Conservation (phyloP, 2,797 vertebrate species). For the Enteromius mattozi region DNA sequence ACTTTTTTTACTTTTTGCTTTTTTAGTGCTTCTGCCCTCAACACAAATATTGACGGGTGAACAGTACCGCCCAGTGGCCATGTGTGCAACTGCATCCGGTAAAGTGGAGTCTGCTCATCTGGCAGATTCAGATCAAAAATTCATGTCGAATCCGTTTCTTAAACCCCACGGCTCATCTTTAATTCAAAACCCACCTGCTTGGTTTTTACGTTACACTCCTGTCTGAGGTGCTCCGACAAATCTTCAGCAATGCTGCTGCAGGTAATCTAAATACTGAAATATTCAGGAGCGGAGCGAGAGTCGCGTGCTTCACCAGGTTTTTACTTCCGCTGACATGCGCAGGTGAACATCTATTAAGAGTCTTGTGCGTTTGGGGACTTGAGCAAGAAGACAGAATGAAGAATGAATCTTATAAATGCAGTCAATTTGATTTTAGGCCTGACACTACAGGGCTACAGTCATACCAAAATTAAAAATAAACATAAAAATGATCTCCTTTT, state of each 20-base stretch:
- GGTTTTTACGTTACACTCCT: conserved; percentile 58
- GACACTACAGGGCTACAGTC: neutral
- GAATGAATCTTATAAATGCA: neutral
- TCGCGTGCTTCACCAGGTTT: conserved; percentile 22
- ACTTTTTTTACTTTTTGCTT: no score
- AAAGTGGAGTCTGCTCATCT: conserved; percentile 21
- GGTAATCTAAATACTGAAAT: conserved; percentile 62
- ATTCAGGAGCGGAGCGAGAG: conserved; percentile 46
- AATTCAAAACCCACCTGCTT: conserved; percentile 65
- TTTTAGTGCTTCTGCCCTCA: neutral
- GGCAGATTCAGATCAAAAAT: conserved; percentile 54
- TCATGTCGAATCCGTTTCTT: conserved; percentile 57
- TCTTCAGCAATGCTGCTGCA: conserved; percentile 52
- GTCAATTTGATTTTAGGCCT: neutral
- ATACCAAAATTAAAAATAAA: neutral
- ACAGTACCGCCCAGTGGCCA: conserved; percentile 74
- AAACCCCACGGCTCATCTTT: conserved; percentile 60
- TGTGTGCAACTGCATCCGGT: neutral
- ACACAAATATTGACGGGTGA: conserved; percentile 46
- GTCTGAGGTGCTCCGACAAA: conserved; percentile 63
- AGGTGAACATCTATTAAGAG: conserved; percentile 49
- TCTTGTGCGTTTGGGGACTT: neutral
- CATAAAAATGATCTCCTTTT: neutral
- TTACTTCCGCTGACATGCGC: conserved; percentile 30
- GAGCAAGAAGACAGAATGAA: neutral